Evolutionary conservation across 2,113 vertebrate species (phyloP), one percentile per base, ranked within the genome.

Genomic region (Acrocephalus kingi): DNA sequence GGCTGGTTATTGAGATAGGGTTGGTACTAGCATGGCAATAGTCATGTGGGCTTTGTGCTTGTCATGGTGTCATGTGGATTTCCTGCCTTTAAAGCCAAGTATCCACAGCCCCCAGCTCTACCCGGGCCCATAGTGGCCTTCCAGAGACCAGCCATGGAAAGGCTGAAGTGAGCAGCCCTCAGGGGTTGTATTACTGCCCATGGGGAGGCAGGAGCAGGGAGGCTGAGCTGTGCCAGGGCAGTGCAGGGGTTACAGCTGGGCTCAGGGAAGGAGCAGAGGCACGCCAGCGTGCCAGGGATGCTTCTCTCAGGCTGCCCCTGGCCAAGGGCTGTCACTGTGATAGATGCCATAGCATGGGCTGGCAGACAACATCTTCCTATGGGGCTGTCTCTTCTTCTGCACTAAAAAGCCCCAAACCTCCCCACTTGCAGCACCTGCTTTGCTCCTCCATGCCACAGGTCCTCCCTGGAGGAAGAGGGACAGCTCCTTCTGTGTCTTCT

Each of bases 391-490:
- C 61, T 54, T 59, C 27, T 25, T 48, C 15, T 58, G 39, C 31
- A 51, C 61, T 48, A 71, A 85, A 37, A 84, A 91, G 41, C 31
- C 82, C 58, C 6, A 2, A 91, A 72, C 46, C 11, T 87, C 51
- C 13, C 13, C 7, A 15, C n/a, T 79, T n/a, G 6, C 49, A 86
- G 59, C 39, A 79, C 49, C 68, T 91, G 67, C 67, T 87, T 92
- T 78, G 15, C 30, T 85, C 66, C 56, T 93, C 52, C 49, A 23
- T 37, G 54, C 61, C 20, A 5, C 3, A 15, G 76, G 30, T 31
- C 62, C 62, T 95, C 92, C 91, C 90, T 7, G 14, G 41, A 90
- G 86, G 90, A 96, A 90, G 77, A 91, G 62, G 67, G 37, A 89
- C 62, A 18, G 35, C 72, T 96, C 71, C 78, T 84, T 71, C 63